A percentile compares a stretch with the other conserved stretches of the same genome.
Conservation (phyloP, 2,113 vertebrate species). For the Ciconia boyciana region DNA sequence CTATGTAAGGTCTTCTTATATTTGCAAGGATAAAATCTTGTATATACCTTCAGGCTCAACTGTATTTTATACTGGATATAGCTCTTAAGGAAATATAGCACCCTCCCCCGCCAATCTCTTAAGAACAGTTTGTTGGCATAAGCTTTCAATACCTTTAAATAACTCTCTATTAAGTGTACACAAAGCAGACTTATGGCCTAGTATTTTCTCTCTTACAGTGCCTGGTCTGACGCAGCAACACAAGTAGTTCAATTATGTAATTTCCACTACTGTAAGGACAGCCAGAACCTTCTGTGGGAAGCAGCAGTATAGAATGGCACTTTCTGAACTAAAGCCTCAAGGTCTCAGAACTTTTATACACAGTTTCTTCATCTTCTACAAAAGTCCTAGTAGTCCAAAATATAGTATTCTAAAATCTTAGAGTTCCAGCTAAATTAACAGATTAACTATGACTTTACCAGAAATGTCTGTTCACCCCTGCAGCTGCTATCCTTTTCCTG, state of each 20-base stretch:
- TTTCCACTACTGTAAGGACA: background rate
- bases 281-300: background rate
- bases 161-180: background rate
- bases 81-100: background rate
- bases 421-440: background rate
- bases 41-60: background rate
- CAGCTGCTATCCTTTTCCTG: background rate
- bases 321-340: background rate
- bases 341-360: background rate
- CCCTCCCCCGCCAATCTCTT: background rate
- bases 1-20: background rate
- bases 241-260: background rate
- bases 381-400: background rate
- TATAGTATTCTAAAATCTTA: background rate
- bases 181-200: background rate
- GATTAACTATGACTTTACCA: background rate
- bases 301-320: background rate
- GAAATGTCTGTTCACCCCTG: background rate
- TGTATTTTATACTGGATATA: background rate
- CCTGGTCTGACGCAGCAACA: background rate
- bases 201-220: background rate
- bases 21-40: background rate
- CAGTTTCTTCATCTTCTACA: background rate
- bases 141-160: constrained; percentile 16
- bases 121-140: background rate